Percentiles rank a stretch among this genome's conserved stretches.
phyloP scores from a whole-genome alignment of 1,140 invertebrate species.

The Heliconius himera region DNA sequence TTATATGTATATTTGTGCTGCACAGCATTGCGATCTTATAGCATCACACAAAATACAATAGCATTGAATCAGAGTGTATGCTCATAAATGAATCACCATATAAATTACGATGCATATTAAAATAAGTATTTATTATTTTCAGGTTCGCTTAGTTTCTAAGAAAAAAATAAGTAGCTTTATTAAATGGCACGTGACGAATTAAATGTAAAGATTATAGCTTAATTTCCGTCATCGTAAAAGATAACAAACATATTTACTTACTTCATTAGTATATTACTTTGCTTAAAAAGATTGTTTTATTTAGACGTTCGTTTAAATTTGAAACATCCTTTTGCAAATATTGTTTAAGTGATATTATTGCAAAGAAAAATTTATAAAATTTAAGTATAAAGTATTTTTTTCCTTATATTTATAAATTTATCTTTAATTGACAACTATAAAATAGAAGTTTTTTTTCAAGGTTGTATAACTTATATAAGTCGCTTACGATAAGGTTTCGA shows the following conservation, averaged over 20 bases:
- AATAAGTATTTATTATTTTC: conserved; percentile 1
- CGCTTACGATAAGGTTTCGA: too few relatives aligned
- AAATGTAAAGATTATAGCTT: not conserved
- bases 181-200: conserved; percentile 1
- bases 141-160: not conserved
- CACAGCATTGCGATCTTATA: conserved; percentile 7
- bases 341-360: too few relatives aligned
- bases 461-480: too few relatives aligned
- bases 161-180: not conserved
- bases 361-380: too few relatives aligned
- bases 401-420: too few relatives aligned
- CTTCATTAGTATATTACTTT: not conserved
- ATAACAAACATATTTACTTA: not conserved
- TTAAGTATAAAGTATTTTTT: too few relatives aligned
- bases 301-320: too few relatives aligned
- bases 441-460: too few relatives aligned
- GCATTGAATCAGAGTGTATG: not conserved
- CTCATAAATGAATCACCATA: conserved; percentile 15
- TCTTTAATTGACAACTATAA: too few relatives aligned
- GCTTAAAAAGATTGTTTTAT: too few relatives aligned
- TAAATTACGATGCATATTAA: not conserved
- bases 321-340: too few relatives aligned
- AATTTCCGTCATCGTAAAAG: not conserved
- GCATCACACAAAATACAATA: conserved; percentile 3
- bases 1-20: conserved; percentile 10